Evolutionary conservation across 2,888 invertebrate genomes (phyloP).

Genomic region (Notodonta dromedarius): DNA sequence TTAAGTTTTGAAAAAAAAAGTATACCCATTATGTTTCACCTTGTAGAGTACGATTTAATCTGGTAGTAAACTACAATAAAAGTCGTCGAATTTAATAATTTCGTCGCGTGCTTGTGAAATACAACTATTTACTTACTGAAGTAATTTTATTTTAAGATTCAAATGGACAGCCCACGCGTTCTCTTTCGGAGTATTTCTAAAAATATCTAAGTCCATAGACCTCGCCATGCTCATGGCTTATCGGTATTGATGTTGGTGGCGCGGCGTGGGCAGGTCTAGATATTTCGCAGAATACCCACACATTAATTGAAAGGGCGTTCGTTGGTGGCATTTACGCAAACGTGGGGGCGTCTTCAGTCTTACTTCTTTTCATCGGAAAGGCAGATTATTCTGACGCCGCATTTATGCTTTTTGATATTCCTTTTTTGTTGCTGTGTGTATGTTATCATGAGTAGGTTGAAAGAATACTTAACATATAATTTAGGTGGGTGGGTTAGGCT

Average conservation of each 20-base stretch:
- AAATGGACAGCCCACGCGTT: slow-evolving; percentile 19
- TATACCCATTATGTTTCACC: too few relatives aligned
- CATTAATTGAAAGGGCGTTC: slow-evolving; percentile 56
- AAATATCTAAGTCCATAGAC: slow-evolving; percentile 37
- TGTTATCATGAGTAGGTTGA: background rate
- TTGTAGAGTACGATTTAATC: too few relatives aligned
- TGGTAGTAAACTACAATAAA: too few relatives aligned
- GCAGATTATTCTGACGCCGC: slow-evolving; percentile 16
- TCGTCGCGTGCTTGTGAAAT: too few relatives aligned
- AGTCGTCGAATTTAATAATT: too few relatives aligned
- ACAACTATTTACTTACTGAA: too few relatives aligned
- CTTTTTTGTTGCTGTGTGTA: background rate
- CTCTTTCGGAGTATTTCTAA: slow-evolving; percentile 30
- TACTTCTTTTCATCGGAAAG: slow-evolving; percentile 46
- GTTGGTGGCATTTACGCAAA: slow-evolving; percentile 61
- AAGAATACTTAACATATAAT: background rate
- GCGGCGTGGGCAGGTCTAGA: slow-evolving; percentile 46
- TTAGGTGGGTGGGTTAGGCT: too few relatives aligned
- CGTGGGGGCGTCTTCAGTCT: slow-evolving; percentile 53
- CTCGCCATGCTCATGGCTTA: slow-evolving; percentile 31
- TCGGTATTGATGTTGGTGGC: slow-evolving; percentile 40
- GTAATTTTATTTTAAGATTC: background rate
- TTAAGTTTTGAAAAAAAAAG: too few relatives aligned
- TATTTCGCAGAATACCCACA: slow-evolving; percentile 54
- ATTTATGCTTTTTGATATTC: slow-evolving; percentile 8